phyloP scores from a whole-genome alignment of 2,888 invertebrate genomes.

The Carterocephalus palaemon region DNA sequence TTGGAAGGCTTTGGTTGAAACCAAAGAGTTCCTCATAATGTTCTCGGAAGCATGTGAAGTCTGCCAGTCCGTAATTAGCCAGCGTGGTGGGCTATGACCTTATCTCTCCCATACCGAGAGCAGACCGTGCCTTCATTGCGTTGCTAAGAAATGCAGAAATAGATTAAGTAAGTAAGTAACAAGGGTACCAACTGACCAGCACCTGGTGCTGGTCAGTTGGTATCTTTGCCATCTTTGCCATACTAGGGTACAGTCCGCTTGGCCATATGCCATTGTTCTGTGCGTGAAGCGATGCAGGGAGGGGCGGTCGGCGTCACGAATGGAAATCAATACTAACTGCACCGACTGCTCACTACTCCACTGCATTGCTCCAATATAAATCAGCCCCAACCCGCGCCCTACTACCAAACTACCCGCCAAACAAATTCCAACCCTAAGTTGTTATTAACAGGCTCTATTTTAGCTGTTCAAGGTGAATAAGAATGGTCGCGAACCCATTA shows the following conservation, averaged over 20 bases:
- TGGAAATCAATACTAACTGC: slow-evolving; percentile 77
- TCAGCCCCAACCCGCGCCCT: slow-evolving; percentile 66
- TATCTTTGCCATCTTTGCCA: slow-evolving; percentile 5
- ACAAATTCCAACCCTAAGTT: slow-evolving; percentile 40
- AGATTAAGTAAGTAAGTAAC: too few species aligned
- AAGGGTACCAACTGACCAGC: too few species aligned
- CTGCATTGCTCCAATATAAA: slow-evolving; percentile 79
- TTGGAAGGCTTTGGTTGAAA: too few species aligned
- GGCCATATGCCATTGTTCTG: slow-evolving; percentile 68
- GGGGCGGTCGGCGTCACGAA: slow-evolving; percentile 59
- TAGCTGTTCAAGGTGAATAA: slow-evolving; percentile 33
- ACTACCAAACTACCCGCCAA: slow-evolving; percentile 51
- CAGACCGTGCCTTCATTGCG: too few species aligned
- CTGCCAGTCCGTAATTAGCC: too few species aligned
- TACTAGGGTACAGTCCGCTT: slow-evolving; percentile 43
- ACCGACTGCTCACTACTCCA: slow-evolving; percentile 73
- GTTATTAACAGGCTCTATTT: slow-evolving; percentile 30
- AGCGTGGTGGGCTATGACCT: too few species aligned
- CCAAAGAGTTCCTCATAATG: too few species aligned
- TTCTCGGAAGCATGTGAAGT: too few species aligned
- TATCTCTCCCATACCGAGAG: too few species aligned
- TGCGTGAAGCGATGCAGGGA: slow-evolving; percentile 69
- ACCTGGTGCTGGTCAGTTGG: too few species aligned
- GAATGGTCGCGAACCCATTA: slow-evolving; percentile 55
- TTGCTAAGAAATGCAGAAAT: too few species aligned